phyloP scores from a whole-genome alignment of 2,888 invertebrate genomes.

The Zygaena filipendulae region DNA sequence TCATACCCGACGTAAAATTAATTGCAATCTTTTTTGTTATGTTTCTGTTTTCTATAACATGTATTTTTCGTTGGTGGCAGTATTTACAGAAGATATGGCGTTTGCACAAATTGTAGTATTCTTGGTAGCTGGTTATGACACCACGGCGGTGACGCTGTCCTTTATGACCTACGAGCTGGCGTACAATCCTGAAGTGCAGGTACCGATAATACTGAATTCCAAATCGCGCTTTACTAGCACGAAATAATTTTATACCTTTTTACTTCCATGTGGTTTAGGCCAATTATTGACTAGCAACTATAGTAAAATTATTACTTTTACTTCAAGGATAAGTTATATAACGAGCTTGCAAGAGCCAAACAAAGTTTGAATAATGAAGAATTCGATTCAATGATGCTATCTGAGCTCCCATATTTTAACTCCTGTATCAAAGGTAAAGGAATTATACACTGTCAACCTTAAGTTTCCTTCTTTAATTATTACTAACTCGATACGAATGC shows the following conservation, averaged over 20 bases:
- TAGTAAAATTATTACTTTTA: no score
- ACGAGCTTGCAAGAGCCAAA: no score
- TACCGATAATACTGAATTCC: constrained; percentile 12
- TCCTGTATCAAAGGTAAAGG: neutral
- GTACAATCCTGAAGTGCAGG: constrained; percentile 28
- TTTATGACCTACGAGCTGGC: constrained; percentile 31
- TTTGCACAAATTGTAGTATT: constrained; percentile 39
- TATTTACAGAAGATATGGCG: constrained; percentile 29
- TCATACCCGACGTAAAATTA: neutral
- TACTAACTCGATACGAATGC: no score
- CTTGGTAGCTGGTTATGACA: constrained; percentile 42
- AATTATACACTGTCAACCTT: constrained; percentile 1
- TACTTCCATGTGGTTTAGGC: neutral
- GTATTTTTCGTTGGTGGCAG: constrained; percentile 18
- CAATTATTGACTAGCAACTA: no score
- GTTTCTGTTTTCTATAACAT: neutral
- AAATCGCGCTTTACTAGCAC: neutral
- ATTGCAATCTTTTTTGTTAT: neutral
- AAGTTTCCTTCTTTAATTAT: constrained; percentile 2
- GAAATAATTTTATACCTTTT: neutral
- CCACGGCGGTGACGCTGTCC: constrained; percentile 23
- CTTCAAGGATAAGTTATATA: no score
- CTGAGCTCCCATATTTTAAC: no score
- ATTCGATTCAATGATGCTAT: no score
- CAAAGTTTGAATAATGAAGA: no score